Evolutionary conservation across 2,797 vertebrate genomes (phyloP).

Genomic region (Myotis pilosus): DNA sequence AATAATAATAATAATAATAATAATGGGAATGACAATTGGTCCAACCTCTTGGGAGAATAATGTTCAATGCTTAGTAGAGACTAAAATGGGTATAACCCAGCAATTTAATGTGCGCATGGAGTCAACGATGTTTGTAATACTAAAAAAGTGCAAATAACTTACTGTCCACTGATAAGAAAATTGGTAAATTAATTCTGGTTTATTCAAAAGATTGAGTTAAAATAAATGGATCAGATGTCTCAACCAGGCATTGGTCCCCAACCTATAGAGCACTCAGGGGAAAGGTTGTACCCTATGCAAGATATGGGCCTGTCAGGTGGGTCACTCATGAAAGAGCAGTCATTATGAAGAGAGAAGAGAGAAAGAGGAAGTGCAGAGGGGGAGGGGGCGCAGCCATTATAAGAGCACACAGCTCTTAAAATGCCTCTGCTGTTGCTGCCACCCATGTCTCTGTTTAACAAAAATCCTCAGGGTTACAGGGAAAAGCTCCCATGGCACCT

Average conservation of each 20-base stretch:
- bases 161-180: not conserved
- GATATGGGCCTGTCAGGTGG: not conserved
- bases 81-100: not conserved
- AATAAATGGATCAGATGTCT: not conserved
- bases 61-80: not conserved
- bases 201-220: not conserved
- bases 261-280: not conserved
- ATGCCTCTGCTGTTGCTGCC: not conserved
- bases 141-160: not conserved
- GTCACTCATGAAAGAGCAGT: not conserved
- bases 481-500: not conserved
- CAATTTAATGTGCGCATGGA: not conserved
- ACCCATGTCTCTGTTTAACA: not conserved
- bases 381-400: not conserved
- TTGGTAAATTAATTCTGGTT: not conserved
- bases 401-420: not conserved
- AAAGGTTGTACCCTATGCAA: not conserved
- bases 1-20: not conserved
- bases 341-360: not conserved
- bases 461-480: not conserved
- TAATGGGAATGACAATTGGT: not conserved
- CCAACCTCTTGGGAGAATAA: conserved; percentile 1
- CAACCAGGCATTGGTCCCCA: not conserved
- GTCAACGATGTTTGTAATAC: not conserved
- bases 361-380: not conserved